Base-by-base conservation (phyloP, 2,797 vertebrate species). In the Ceyx erithaca region DNA sequence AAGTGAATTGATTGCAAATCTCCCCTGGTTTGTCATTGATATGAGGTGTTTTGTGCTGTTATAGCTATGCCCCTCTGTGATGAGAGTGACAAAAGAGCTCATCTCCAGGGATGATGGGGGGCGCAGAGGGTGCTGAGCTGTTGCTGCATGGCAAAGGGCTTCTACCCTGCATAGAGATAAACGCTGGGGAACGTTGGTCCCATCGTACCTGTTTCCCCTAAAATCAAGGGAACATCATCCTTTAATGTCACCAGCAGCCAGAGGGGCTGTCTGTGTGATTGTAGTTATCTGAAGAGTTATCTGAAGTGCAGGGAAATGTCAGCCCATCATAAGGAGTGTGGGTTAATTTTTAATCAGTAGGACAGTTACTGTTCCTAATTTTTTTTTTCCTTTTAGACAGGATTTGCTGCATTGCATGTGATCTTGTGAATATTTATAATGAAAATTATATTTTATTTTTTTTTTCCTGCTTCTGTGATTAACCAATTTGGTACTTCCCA, bases 351-450 rank as follows among this genome's bases (percentile, higher is more conserved):
- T 96, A 91, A 93, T 92, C 95, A 91, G 73, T 52, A 61, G 58
- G 12, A 52, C 54, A 52, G 48, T 33, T 10, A 43, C 25, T 35
- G 67, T 83, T 68, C 15, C 55, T 91, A 31, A 88, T 92, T 86
- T 92, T 70, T 86, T 68, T 73, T 77, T 46, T 86, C 58, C 83
- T 58, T 80, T 91, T 82, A 81, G 80, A 37, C 45, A 91, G 67
- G 49, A 82, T 90, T 84, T 91, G 75, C 57, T 68, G 64, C 75
- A 7, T 76, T 88, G 71, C 26, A 19, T 25, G 19, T 48, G 62
- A 45, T 83, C 69, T 62, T 86, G 87, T 90, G 89, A 91, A 81
- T 94, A 90, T 94, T 95, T 92, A 91, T 93, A 57, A 57, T 26
- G 41, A 70, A 41, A 75, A 2, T 12, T 40, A 14, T 40, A 40